Conservation (phyloP, 2,797 vertebrate genomes). For the Phoxinus dragarum region DNA sequence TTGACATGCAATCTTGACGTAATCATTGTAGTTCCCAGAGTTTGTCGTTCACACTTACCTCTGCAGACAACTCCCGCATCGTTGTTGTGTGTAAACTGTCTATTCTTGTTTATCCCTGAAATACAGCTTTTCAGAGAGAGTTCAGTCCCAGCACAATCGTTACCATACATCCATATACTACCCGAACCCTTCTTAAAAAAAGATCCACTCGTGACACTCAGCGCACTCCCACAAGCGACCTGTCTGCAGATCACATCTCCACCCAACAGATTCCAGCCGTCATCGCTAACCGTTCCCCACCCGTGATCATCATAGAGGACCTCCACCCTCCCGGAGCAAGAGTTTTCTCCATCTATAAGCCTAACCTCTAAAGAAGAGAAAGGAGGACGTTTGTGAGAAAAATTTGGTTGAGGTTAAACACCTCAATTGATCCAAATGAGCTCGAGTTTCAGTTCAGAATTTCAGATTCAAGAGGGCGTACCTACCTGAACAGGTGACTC, state of each 20-base stretch:
- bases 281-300: constrained; percentile 14
- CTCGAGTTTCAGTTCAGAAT: no score
- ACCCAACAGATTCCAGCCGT: constrained; percentile 22
- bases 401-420: no score
- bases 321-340: constrained; percentile 41
- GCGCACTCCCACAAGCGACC: neutral
- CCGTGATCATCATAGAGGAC: neutral
- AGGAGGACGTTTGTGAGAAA: neutral
- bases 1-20: neutral
- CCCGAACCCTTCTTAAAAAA: constrained; percentile 4
- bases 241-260: constrained; percentile 41
- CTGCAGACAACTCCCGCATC: constrained; percentile 42
- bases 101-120: rapidly evolving
- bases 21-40: neutral
- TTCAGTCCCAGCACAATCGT: neutral
- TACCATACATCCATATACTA: neutral
- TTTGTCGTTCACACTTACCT: neutral
- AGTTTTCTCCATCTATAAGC: constrained; percentile 1
- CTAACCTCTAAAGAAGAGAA: constrained; percentile 26
- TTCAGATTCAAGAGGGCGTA: neutral
- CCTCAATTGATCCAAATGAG: neutral
- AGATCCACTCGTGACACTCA: neutral
- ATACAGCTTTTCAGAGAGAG: neutral
- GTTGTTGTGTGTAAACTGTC: neutral
- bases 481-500: constrained; percentile 69